Conservation (phyloP, 2,113 vertebrate genomes). For the Hipposideros armiger region DNA sequence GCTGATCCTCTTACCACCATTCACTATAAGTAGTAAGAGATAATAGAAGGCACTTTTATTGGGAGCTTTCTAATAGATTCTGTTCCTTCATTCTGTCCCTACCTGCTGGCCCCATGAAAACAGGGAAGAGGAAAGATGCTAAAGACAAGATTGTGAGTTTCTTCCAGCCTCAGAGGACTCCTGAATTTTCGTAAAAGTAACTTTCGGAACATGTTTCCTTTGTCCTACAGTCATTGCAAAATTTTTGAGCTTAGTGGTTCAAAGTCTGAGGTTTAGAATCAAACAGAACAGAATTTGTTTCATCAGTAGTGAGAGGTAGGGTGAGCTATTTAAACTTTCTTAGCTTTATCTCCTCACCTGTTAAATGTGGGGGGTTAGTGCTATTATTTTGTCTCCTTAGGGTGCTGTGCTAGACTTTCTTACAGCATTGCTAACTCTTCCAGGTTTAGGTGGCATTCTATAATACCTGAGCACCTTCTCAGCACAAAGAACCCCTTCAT, state of each 20-base stretch:
- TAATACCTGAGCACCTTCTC: background rate
- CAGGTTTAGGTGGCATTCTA: background rate
- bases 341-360: background rate
- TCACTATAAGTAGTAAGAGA: background rate
- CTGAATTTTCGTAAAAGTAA: background rate
- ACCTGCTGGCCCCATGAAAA: background rate
- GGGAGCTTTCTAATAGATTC: background rate
- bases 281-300: conserved; percentile 26
- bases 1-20: background rate
- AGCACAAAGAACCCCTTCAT: background rate
- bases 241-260: background rate
- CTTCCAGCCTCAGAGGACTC: background rate
- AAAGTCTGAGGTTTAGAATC: background rate
- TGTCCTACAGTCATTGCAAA: background rate
- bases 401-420: background rate
- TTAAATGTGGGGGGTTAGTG: background rate
- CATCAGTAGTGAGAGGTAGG: background rate
- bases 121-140: background rate
- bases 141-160: background rate
- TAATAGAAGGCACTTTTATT: background rate
- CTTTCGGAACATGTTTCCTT: background rate
- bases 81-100: background rate
- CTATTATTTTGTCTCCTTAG: background rate
- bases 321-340: background rate
- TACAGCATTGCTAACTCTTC: background rate